Conservation (phyloP, 2,888 invertebrate species). For the Acanthacorydalis orientalis region DNA sequence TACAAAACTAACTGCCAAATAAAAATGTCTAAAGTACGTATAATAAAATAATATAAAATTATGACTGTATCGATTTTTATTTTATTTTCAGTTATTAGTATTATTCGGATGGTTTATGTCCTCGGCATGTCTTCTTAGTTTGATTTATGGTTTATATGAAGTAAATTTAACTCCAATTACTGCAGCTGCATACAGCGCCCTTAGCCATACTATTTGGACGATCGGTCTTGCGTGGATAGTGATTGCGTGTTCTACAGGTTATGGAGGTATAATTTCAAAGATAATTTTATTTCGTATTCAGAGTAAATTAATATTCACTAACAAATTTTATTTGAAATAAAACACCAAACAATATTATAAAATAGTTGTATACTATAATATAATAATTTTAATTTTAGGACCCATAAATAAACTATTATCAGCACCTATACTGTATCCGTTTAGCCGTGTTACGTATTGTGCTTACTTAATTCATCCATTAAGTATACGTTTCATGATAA, state of each 20-base stretch:
- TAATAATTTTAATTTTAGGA: slow-evolving; percentile 23
- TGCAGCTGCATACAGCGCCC: slow-evolving; percentile 63
- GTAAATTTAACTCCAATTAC: slow-evolving; percentile 47
- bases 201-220: slow-evolving; percentile 75
- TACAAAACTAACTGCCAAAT: slow-evolving; percentile 69
- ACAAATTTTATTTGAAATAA: too few species aligned
- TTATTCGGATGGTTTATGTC: slow-evolving; percentile 54
- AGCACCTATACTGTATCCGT: slow-evolving; percentile 62
- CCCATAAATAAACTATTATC: slow-evolving; percentile 55
- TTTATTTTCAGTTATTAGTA: slow-evolving; percentile 37
- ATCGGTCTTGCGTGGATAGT: slow-evolving; percentile 68
- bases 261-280: slow-evolving; percentile 41
- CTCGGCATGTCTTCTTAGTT: slow-evolving; percentile 44
- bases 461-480: slow-evolving; percentile 74
- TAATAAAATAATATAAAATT: background rate
- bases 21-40: slow-evolving; percentile 46
- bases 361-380: background rate
- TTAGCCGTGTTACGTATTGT: slow-evolving; percentile 75
- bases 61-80: background rate
- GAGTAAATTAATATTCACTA: background rate
- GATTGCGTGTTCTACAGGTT: slow-evolving; percentile 67
- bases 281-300: too few species aligned
- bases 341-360: too few species aligned
- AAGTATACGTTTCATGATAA: slow-evolving; percentile 60
- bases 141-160: slow-evolving; percentile 65